Conservation (phyloP, 2,888 invertebrate genomes). For the Eupelmus urozonus region DNA sequence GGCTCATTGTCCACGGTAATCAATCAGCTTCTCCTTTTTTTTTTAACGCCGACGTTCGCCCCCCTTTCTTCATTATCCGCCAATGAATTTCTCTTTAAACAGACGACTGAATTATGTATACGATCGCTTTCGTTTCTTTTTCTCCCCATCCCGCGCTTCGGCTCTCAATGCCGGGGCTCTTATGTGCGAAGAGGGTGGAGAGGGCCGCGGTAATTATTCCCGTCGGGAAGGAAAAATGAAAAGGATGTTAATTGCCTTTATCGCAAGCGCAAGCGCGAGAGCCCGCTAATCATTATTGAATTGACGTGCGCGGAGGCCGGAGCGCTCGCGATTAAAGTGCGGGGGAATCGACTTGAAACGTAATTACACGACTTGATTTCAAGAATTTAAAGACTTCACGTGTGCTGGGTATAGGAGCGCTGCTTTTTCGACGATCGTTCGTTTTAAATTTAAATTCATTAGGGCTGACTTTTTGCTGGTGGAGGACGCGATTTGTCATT, state of each 20-base stretch:
- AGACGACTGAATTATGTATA: constrained; percentile 50
- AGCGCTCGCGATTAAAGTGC: constrained; percentile 28
- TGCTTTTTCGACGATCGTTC: constrained; percentile 24
- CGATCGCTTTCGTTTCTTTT: constrained; percentile 42
- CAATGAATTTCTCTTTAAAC: constrained; percentile 56
- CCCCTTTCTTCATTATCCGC: constrained; percentile 53
- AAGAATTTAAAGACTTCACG: constrained; percentile 53
- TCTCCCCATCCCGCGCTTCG: constrained; percentile 5
- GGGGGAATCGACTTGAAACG: constrained; percentile 50
- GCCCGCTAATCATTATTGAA: constrained; percentile 60
- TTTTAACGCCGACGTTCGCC: too few relatives aligned
- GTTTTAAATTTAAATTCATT: constrained; percentile 36
- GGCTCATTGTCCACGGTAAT: constrained; percentile 53
- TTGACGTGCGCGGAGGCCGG: constrained; percentile 42
- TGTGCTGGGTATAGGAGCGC: not conserved
- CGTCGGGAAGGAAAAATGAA: constrained; percentile 54
- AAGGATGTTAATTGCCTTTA: constrained; percentile 59
- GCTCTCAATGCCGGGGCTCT: constrained; percentile 23
- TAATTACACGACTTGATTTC: constrained; percentile 56
- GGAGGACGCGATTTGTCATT: too few relatives aligned
- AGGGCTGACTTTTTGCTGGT: constrained; percentile 12
- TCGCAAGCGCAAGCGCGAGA: constrained; percentile 32
- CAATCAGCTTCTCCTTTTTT: constrained; percentile 41
- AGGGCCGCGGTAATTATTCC: constrained; percentile 54
- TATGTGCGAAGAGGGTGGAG: not conserved